Evolutionary conservation across 2,113 vertebrate species (phyloP), one percentile per base, ranked within the genome.

Genomic region (Fregetta grallaria): DNA sequence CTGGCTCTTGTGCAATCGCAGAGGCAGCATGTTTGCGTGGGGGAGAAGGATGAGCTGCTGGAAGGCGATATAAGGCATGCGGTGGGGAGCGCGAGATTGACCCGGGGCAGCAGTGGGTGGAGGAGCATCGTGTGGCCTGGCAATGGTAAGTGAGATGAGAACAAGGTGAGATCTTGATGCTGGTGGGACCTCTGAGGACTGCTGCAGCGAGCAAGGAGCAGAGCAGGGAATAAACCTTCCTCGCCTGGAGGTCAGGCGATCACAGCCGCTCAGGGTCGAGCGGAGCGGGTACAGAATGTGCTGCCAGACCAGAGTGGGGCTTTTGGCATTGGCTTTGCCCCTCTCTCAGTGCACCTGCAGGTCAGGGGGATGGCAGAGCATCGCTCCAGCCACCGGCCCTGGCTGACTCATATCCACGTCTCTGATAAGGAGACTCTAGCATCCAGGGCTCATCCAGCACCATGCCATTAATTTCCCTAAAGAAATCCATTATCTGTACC

Each of bases 191-290:
- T 61, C 59, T 38, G 22, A 13, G 58, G 61, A 20, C n/a, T 40
- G 71, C 70, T 29, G 38, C 65, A 40, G 68, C 0, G 1, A 52
- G 25, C n/a, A 14, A 32, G 68, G 55, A 56, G 59, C 55, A 44
- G 38, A 61, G 18, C 1, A 0, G 52, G 68, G 65, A 70, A 83
- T 66, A 58, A 86, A 20, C 19, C 9, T 32, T 53, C 32, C 73
- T 79, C 12, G 2, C 30, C 25, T 4, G 7, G 40, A 42, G 21
- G 62, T 56, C 40, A 7, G 7, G 21, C 3, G 4, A 34, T 52
- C 1, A 0, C 49, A 67, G 79, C 13, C 2, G 3, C 52, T 17
- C 1, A 0, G 27, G 29, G 3, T 38, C 1, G 1, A 10, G 29
- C 2, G 4, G 20, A 15, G 2, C 32, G 29, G 40, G 12, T 42